phyloP scores from a whole-genome alignment of 2,113 vertebrate genomes.

The Parus major region DNA sequence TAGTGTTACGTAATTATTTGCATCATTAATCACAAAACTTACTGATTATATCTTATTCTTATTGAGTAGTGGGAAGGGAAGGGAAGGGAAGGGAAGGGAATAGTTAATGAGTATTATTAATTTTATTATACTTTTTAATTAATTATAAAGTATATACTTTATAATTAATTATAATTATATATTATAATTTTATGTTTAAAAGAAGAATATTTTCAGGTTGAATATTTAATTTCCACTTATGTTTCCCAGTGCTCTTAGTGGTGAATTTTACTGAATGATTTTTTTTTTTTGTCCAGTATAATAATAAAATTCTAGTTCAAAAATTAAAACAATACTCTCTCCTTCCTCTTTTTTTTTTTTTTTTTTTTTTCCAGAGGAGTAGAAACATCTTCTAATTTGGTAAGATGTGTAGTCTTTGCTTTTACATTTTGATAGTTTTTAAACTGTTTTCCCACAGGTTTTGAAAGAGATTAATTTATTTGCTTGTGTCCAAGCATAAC shows the following conservation, averaged over 20 bases:
- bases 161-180: no score
- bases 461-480: neutral
- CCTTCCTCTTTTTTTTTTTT: accelerated
- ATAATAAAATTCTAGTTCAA: neutral
- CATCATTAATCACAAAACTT: neutral
- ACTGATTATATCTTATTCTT: neutral
- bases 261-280: neutral
- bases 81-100: neutral
- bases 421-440: neutral
- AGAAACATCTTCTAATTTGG: neutral
- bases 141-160: no score
- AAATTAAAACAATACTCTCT: neutral
- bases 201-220: neutral
- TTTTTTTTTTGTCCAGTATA: neutral
- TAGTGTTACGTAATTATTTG: neutral
- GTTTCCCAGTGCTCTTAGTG: neutral
- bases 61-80: neutral
- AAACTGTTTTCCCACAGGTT: neutral
- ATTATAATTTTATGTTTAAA: no score
- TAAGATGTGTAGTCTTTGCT: neutral
- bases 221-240: neutral
- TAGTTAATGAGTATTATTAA: neutral
- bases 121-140: no score
- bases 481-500: neutral
- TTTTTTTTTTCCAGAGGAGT: accelerated